A percentile compares a stretch with the other conserved stretches of the same genome.
Evolutionary conservation across 1,140 invertebrate species (phyloP).

Genomic region (Phortica variegata): DNA sequence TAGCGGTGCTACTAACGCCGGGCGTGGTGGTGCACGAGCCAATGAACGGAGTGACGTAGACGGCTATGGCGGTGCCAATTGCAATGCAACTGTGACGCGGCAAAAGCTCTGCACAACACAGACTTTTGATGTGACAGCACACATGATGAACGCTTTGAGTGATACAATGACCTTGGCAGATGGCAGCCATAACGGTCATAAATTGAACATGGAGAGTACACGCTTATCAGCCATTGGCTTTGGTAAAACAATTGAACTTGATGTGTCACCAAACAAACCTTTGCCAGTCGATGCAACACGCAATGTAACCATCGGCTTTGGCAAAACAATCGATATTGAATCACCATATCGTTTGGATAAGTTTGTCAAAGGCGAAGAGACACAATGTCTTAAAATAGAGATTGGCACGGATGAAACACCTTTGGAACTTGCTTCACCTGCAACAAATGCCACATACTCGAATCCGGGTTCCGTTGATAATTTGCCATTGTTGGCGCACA

Average conservation of each 20-base stretch:
- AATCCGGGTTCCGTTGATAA: constrained; percentile 33
- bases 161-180: constrained; percentile 3
- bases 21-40: too few relatives aligned
- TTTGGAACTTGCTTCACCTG: constrained; percentile 7
- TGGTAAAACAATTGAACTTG: neutral
- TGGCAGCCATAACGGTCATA: neutral
- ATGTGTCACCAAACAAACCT: neutral
- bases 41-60: too few relatives aligned
- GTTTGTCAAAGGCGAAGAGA: too few relatives aligned
- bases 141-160: neutral
- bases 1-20: too few relatives aligned
- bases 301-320: neutral
- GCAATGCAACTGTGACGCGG: neutral
- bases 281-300: neutral
- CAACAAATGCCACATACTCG: constrained; percentile 17
- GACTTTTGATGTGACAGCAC: constrained; percentile 18
- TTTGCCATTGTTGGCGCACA: constrained; percentile 39
- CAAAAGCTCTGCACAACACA: constrained; percentile 13
- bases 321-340: too few relatives aligned
- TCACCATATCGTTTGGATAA: too few relatives aligned
- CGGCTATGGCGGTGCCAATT: too few relatives aligned
- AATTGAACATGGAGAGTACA: constrained; percentile 2
- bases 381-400: too few relatives aligned
- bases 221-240: neutral
- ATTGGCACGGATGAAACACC: neutral